Base-by-base conservation (phyloP, 2,797 vertebrate species). In the Lates japonicus region DNA sequence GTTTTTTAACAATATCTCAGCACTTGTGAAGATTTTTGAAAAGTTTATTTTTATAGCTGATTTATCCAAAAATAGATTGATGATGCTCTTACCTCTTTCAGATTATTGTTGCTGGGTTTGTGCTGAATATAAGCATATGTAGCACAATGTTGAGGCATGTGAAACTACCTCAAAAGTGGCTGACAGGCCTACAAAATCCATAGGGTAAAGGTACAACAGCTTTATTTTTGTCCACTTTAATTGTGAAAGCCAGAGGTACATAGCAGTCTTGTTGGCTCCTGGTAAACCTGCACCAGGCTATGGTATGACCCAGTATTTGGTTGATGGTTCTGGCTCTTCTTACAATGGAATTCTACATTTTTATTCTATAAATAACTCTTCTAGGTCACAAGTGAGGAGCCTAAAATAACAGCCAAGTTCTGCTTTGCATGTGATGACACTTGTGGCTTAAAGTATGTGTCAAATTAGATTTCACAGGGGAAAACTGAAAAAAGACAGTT, bases 401-500 rank as follows among this genome's bases (percentile, higher is more conserved):
- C 76, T 76, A 76, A 90, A 94, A 92, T 83, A 92, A 90, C 71
- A 66, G 52, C 41, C 76, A 72, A 62, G 70, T 91, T 91, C 76
- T 87, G 83, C 74, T 71, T 72, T 65, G 81, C 74, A 82, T 85
- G 76, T 81, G 74, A 87, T 82, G 88, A 92, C 76, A 89, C 75
- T 80, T 62, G 69, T 48, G 81, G 88, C 84, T 91, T 83, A 80
- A 87, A 80, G 29, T 41, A 25, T 20, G 78, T 48, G 77, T 88
- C 58, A 92, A 93, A 92, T 93, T 91, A 87, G 84, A 91, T 91
- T 84, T 87, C 71, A 87, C 81, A 73, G 73, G 81, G 87, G 81
- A 81, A 90, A 86, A 88, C 63, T 25, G 11, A 66, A 68, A 74
- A 63, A 71, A 63, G 65, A 44, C 31, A 37, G 81, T 93, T 94